Evolutionary conservation across 2,113 vertebrate genomes (phyloP).

Genomic region (Chamaetylas fuelleborni): DNA sequence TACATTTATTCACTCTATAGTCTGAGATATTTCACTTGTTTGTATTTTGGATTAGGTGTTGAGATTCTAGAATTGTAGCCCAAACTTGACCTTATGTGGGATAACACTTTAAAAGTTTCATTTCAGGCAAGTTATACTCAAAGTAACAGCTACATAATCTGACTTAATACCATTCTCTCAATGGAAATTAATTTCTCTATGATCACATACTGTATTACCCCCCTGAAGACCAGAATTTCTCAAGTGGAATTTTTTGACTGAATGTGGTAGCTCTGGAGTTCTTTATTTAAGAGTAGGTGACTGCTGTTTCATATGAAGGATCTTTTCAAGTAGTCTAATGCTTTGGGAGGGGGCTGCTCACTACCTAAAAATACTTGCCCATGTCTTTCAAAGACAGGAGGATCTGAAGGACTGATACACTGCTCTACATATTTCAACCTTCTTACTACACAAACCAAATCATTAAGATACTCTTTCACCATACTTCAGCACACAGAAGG

Average conservation of each 20-base stretch:
- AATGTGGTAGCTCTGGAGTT: not conserved
- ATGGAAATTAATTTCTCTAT: not conserved
- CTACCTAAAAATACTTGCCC: not conserved
- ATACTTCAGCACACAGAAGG: not conserved
- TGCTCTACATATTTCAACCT: not conserved
- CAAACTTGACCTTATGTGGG: not conserved
- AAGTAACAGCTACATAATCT: not conserved
- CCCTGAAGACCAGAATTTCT: not conserved
- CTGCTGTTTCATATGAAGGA: not conserved
- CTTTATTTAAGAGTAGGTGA: not conserved
- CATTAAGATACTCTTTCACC: not conserved
- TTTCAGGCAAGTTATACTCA: not conserved
- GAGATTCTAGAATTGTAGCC: not conserved
- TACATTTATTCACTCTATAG: not conserved
- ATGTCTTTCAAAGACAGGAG: not conserved
- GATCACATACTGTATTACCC: not conserved
- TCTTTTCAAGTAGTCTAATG: not conserved
- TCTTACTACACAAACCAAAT: not conserved
- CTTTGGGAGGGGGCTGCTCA: not conserved
- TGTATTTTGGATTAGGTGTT: not conserved
- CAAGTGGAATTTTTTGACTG: not conserved
- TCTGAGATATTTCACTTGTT: not conserved
- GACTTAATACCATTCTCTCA: not conserved
- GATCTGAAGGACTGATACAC: not conserved
- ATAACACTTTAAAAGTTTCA: not conserved